Evolutionary conservation across 2,113 vertebrate species (phyloP).

Genomic region (Protomyctophum bolini): DNA sequence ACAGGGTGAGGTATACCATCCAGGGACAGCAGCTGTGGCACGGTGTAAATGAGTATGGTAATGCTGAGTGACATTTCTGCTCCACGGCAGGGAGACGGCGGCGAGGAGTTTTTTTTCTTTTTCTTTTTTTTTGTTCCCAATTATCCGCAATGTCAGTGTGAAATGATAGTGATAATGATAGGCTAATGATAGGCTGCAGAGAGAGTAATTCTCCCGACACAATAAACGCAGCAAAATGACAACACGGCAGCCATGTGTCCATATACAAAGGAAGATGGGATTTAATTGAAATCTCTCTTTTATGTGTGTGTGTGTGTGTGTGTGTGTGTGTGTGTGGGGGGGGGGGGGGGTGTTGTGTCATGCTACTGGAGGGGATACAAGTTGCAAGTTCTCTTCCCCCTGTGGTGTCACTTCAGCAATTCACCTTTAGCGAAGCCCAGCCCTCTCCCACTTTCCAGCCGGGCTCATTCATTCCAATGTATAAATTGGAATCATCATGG

Average conservation of each 20-base stretch:
- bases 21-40: slow-evolving; percentile 51
- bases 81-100: slow-evolving; percentile 37
- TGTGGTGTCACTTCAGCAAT: too few species aligned
- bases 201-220: slow-evolving; percentile 12
- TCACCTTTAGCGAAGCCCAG: too few species aligned
- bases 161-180: slow-evolving; percentile 23
- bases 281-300: not conserved
- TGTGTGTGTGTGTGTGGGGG: not conserved
- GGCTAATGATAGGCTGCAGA: not conserved
- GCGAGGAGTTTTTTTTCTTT: slow-evolving; percentile 14
- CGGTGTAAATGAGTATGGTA: slow-evolving; percentile 75
- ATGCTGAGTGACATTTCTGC: slow-evolving; percentile 76
- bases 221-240: slow-evolving; percentile 10
- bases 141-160: slow-evolving; percentile 44
- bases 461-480: too few species aligned
- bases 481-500: too few species aligned
- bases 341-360: too few species aligned
- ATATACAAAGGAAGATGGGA: not conserved
- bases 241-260: not conserved
- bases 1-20: slow-evolving; percentile 49
- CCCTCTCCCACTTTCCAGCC: too few species aligned
- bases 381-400: too few species aligned
- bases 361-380: too few species aligned
- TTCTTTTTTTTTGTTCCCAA: slow-evolving; percentile 35
- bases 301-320: too few species aligned